A percentile compares a stretch with the other conserved stretches of the same genome.
Conservation (phyloP, 2,888 invertebrate species). For the Gryllus longicercus region DNA sequence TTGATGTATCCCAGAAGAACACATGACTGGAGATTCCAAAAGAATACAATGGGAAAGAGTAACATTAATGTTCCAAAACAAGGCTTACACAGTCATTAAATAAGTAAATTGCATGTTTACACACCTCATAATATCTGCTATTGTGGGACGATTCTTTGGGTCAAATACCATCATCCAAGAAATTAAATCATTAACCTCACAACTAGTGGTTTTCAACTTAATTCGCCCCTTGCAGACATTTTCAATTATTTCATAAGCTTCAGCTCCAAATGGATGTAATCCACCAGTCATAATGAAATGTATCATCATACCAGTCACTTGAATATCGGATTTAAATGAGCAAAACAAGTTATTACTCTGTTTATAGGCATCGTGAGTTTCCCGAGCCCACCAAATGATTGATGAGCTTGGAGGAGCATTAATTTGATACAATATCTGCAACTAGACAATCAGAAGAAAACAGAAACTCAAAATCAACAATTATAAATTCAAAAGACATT, state of each 20-base stretch:
- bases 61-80: neutral
- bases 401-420: constrained; percentile 45
- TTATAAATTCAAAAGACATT: too few species aligned
- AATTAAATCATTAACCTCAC: constrained; percentile 45
- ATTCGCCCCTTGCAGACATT: constrained; percentile 44
- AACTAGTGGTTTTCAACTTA: constrained; percentile 40
- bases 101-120: constrained; percentile 29
- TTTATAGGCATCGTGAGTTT: constrained; percentile 43
- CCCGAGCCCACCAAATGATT: constrained; percentile 49
- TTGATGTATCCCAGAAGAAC: constrained; percentile 40
- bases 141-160: constrained; percentile 45
- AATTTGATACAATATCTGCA: constrained; percentile 44
- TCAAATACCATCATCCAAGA: constrained; percentile 47
- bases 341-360: constrained; percentile 42
- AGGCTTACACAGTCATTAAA: too few species aligned
- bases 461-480: too few species aligned
- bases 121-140: constrained; percentile 47
- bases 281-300: constrained; percentile 48
- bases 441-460: too few species aligned
- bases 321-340: constrained; percentile 46
- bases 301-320: constrained; percentile 45
- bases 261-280: constrained; percentile 47
- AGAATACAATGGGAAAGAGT: neutral
- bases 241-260: constrained; percentile 45
- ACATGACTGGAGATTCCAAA: constrained; percentile 38